These are phyloP conservation scores for Ploceus nigricollis DNA, from an alignment of 2,113 vertebrate species.

Conservation along the genomic window DNA sequence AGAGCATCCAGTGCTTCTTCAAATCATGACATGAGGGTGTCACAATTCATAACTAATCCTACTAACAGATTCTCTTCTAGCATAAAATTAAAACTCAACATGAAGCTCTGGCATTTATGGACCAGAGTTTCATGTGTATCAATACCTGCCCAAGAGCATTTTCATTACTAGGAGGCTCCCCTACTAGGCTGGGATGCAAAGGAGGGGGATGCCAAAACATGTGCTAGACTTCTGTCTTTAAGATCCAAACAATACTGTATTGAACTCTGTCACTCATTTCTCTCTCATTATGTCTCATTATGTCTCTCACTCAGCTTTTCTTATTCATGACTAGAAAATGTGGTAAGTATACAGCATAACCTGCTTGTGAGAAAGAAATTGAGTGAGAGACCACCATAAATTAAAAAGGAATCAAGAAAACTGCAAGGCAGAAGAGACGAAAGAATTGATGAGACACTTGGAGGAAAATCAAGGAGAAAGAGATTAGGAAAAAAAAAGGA, in stretches of 20 bases:
- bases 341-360: not conserved
- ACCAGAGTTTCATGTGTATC: not conserved
- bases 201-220: not conserved
- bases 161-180: not conserved
- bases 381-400: not conserved
- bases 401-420: not conserved
- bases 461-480: not conserved
- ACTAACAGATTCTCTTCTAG: not conserved
- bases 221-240: not conserved
- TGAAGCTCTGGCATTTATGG: not conserved
- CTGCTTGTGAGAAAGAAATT: not conserved
- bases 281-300: no score
- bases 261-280: not conserved
- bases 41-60: not conserved
- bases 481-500: not conserved
- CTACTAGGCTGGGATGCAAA: not conserved
- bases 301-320: not conserved
- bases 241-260: not conserved
- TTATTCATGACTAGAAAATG: not conserved
- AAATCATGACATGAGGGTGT: not conserved
- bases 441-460: not conserved
- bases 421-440: not conserved
- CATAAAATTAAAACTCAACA: not conserved
- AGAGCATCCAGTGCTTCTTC: not conserved
- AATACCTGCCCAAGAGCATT: not conserved